phyloP scores from a whole-genome alignment of 2,888 invertebrate genomes.

The Acrocyrtus sp. region DNA sequence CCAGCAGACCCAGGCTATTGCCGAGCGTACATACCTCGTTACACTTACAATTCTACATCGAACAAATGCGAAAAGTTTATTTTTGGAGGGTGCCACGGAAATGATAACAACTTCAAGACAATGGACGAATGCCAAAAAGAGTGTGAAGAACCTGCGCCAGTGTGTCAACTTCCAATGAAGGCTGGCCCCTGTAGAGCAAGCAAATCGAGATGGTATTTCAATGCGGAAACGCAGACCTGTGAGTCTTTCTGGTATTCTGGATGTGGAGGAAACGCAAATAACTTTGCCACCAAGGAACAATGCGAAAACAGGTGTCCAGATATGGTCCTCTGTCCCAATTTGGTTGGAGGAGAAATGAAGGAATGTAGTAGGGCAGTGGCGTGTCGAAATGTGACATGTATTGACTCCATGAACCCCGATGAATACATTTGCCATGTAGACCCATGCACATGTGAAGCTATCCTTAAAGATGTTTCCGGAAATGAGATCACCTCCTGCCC shows the following conservation, averaged over 20 bases:
- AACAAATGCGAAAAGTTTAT: conserved; percentile 65
- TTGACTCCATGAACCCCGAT: conserved; percentile 59
- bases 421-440: conserved; percentile 65
- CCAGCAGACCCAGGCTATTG: conserved; percentile 61
- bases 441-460: conserved; percentile 65
- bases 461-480: conserved; percentile 48
- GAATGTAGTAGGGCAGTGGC: conserved; percentile 64
- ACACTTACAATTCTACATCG: conserved; percentile 65
- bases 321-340: conserved; percentile 65
- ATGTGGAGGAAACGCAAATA: conserved; percentile 86
- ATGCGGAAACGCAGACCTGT: conserved; percentile 80
- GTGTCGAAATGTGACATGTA: conserved; percentile 64
- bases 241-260: conserved; percentile 76
- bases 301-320: conserved; percentile 72
- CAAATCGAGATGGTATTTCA: conserved; percentile 77
- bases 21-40: conserved; percentile 63
- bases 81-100: conserved; percentile 67
- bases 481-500: conserved; percentile 26
- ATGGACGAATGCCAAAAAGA: conserved; percentile 65
- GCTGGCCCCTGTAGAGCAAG: conserved; percentile 70
- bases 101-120: conserved; percentile 67
- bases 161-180: conserved; percentile 81
- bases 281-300: conserved; percentile 81
- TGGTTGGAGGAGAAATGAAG: conserved; percentile 62
- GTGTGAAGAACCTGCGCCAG: conserved; percentile 65